phyloP scores from a whole-genome alignment of 2,797 vertebrate genomes.

The Spea hammondii region DNA sequence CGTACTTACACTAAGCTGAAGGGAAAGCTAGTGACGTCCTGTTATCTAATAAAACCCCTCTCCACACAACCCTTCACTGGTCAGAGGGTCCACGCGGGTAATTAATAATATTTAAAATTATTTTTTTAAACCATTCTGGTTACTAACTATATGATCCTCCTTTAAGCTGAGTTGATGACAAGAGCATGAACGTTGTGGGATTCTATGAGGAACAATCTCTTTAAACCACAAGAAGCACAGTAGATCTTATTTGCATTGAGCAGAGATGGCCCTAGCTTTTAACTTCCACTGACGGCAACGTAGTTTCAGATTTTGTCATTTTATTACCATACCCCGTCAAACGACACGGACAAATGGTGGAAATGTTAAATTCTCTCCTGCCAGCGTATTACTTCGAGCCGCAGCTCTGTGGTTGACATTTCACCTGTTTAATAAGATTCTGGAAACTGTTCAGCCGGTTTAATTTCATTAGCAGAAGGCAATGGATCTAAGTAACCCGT shows the following conservation, averaged over 20 bases:
- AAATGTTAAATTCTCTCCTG: neutral
- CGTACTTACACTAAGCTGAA: no score
- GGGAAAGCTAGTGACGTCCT: no score
- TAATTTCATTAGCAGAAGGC: constrained; percentile 36
- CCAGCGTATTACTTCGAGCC: neutral
- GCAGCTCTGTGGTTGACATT: neutral
- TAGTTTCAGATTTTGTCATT: neutral
- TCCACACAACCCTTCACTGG: no score
- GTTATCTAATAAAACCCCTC: no score
- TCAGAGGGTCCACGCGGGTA: no score
- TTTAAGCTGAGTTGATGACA: no score
- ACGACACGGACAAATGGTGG: neutral
- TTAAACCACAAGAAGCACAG: no score
- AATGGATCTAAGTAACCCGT: constrained; percentile 8
- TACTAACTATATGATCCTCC: no score
- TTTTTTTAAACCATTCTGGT: no score
- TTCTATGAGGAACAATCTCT: no score
- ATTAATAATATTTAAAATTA: no score
- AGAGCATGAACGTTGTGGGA: no score
- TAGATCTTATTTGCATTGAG: neutral
- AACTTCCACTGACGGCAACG: neutral
- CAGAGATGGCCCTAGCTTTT: neutral
- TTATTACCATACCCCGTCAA: neutral
- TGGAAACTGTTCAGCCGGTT: neutral
- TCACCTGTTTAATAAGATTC: constrained; percentile 34